Evolutionary conservation across 1,140 invertebrate genomes (phyloP).

Genomic region (Vollenhovia emeryi): DNA sequence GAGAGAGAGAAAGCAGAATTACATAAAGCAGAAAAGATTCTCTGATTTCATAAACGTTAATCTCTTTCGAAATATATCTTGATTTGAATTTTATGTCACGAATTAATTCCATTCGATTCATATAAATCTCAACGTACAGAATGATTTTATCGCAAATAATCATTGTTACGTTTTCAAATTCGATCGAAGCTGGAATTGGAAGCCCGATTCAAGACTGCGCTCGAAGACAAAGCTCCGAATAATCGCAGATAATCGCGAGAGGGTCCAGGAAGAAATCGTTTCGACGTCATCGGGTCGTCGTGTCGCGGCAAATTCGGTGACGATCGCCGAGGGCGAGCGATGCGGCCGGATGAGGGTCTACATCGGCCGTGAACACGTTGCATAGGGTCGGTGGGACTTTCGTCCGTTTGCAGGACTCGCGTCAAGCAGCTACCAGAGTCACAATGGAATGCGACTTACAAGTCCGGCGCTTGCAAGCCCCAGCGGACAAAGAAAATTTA

Average conservation of each 20-base stretch:
- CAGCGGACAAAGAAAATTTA: background rate
- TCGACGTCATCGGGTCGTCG: background rate
- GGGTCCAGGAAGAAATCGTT: background rate
- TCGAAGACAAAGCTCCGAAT: background rate
- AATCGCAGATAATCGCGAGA: background rate
- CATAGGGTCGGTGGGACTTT: slow-evolving; percentile 90
- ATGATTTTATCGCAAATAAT: background rate
- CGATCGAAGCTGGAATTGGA: background rate
- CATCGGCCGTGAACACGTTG: slow-evolving; percentile 84
- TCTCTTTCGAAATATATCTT: background rate
- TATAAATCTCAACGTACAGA: background rate
- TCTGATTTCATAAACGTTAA: background rate
- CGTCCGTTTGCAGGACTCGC: slow-evolving; percentile 90
- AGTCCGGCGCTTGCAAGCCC: background rate
- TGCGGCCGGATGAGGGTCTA: slow-evolving; percentile 89
- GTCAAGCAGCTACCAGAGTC: slow-evolving; percentile 57
- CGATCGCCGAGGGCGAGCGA: slow-evolving; percentile 52
- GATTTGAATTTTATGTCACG: background rate
- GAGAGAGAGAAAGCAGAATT: background rate
- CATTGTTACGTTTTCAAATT: background rate
- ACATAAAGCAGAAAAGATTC: background rate
- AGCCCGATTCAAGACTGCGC: background rate
- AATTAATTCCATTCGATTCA: background rate
- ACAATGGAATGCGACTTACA: background rate
- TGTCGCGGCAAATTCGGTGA: background rate